Base-by-base conservation (phyloP, 2,797 vertebrate genomes). In the Micromesistius poutassou region DNA sequence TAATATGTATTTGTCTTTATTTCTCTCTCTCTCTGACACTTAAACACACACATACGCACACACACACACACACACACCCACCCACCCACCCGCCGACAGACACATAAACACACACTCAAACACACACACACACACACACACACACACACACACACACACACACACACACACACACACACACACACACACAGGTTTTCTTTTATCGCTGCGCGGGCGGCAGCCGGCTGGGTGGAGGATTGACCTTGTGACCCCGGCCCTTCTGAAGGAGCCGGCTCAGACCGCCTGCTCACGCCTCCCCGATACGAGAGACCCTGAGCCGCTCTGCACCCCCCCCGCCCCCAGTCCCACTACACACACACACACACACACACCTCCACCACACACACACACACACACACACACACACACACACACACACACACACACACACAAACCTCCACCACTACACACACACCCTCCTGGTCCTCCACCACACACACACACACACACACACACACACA, bases 321-420 rank as follows among this genome's bases (percentile, higher is more conserved):
- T 72, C 71, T 14, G 33, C 30, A 16, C 28, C 30, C 19, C 31
- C 81, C 75, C 72, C 14, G 12, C 50, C 50, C 38, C 35, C 22
- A 31, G 14, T 4, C 31, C 28, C 71, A 30, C 28, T 12, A 71
- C 70, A 71, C 70, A 71, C 68, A 71, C 68, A 71, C 31, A 36
- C 71, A 72, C 70, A 71, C 70, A 71, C 70, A 72, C 71, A 72
- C n/a, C n/a, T n/a, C n/a, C n/a, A n/a, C n/a, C 30, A 71, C 70
- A 30, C 30, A 31, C 30, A 28, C 28, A 31, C 25, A 30, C 5
- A 30, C 68, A 71, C 68, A 71, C 68, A 71, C 68, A 71, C 28
- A 71, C 25, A 30, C 9, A 9, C 68, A 28, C 42, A 13, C 10
- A 46, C 42, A 46, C 42, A 46, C 42, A 46, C 42, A 46, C 42